Conservation (phyloP, 2,888 invertebrate genomes). For the Orchesella flavescens region DNA sequence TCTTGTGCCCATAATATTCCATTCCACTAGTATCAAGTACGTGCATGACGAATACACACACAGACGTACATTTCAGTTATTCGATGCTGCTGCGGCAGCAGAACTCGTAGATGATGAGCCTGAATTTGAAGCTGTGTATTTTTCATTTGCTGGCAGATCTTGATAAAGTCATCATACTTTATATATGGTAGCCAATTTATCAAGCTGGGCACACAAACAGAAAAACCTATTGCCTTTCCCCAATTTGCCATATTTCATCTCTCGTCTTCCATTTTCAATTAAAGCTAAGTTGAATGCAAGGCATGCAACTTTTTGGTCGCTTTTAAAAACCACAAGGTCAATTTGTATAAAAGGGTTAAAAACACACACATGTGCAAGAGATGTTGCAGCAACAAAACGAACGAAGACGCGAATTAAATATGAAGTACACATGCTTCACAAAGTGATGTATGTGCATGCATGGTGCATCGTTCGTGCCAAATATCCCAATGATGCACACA, state of each 20-base stretch:
- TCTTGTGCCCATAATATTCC: background rate
- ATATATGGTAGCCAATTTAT: no score
- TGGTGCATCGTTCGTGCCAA: no score
- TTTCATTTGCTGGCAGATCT: no score
- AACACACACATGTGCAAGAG: background rate
- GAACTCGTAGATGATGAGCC: background rate
- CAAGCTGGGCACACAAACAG: no score
- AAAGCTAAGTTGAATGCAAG: background rate
- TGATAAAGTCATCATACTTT: no score
- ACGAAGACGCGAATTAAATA: no score
- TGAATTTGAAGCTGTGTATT: no score
- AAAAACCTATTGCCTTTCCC: no score
- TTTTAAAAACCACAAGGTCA: slow-evolving; percentile 19
- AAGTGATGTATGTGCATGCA: background rate
- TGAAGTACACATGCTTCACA: no score
- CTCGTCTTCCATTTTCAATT: slow-evolving; percentile 14
- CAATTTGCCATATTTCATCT: background rate
- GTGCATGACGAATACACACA: no score
- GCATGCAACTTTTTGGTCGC: background rate
- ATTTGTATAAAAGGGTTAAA: background rate
- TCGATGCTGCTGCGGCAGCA: background rate
- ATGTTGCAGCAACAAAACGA: no score
- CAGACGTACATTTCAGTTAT: background rate
- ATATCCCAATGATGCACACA: no score
- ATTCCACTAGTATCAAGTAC: background rate